These are phyloP conservation scores for Halictus ligatus DNA, from an alignment of 2,888 invertebrate species.

Conservation along the genomic window DNA sequence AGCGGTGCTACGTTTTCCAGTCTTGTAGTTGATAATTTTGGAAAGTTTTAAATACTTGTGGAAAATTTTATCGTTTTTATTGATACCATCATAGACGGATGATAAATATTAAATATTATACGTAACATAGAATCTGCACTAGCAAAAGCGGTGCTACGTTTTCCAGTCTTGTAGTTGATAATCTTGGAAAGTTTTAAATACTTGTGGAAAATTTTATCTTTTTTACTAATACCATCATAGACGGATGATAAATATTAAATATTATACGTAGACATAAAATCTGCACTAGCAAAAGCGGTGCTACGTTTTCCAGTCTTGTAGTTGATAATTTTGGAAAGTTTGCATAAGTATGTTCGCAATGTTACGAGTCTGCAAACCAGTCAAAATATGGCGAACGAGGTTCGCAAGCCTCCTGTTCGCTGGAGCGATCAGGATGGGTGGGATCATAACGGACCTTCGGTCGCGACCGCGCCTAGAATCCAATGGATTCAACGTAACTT, in stretches of 20 bases:
- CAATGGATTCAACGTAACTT: slow-evolving; percentile 73
- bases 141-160: no score
- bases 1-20: no score
- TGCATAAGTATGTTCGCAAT: not conserved
- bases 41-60: no score
- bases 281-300: not conserved
- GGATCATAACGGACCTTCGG: slow-evolving; percentile 77
- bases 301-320: not conserved
- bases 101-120: no score
- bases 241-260: not conserved
- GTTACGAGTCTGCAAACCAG: slow-evolving; percentile 2
- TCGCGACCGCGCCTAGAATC: slow-evolving; percentile 79
- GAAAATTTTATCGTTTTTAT: no score
- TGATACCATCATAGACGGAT: no score
- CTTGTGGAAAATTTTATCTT: no score
- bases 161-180: no score
- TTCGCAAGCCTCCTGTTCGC: slow-evolving; percentile 61
- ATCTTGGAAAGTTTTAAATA: no score
- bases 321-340: not conserved
- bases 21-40: no score
- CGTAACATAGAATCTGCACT: no score
- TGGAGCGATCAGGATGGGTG: slow-evolving; percentile 68
- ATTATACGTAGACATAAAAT: not conserved
- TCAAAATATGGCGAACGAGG: slow-evolving; percentile 25
- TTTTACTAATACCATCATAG: no score